Percentiles rank a stretch among this genome's conserved stretches.
phyloP scores from a whole-genome alignment of 2,113 vertebrate species.

The rabbit (Oryctolagus cuniculus) region mOryCun1.1 NC_091447.1:51996501-51997000 shows the following conservation, averaged over 20 bases:
- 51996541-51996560: neutral
- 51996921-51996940: constrained; percentile 71
- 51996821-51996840: constrained; percentile 55
- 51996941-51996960: constrained; percentile 69
- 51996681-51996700: constrained; percentile 6
- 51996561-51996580: neutral
- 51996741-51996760: constrained; percentile 18
- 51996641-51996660: constrained; percentile 35
- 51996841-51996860: neutral
- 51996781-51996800: constrained; percentile 32
- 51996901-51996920: constrained; percentile 73
- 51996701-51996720: constrained; percentile 1
- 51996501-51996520: neutral
- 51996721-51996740: constrained; percentile 43
- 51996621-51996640: neutral
- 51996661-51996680: constrained; percentile 47
- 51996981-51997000: constrained; percentile 93
- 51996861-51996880: constrained; percentile 51
- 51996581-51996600: neutral
- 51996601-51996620: neutral
- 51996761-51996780: constrained; percentile 28
- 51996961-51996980: constrained; percentile 72
- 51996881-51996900: constrained; percentile 63
- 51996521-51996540: neutral
- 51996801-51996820: neutral